phyloP scores from a whole-genome alignment of 2,113 vertebrate species.

The Mandrillus leucophaeus region DNA sequence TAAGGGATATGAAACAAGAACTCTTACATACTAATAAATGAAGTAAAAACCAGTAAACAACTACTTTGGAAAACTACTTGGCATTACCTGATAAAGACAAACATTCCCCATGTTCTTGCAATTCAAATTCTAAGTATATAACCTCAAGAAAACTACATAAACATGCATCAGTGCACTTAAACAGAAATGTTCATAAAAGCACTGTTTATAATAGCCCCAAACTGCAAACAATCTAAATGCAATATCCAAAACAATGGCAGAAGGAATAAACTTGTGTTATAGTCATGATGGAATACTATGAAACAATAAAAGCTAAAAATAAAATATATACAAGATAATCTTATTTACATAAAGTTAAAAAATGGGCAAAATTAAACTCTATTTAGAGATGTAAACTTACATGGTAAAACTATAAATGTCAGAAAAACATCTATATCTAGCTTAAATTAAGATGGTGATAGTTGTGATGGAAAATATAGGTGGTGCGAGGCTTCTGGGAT shows the following conservation, averaged over 20 bases:
- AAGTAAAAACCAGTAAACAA: slow-evolving; percentile 32
- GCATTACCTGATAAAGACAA: slow-evolving; percentile 18
- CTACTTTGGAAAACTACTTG: background rate
- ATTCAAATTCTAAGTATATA: slow-evolving; percentile 25
- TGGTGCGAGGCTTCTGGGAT: background rate
- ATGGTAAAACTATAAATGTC: background rate
- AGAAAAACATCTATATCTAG: background rate
- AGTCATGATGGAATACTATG: background rate
- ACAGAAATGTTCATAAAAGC: slow-evolving; percentile 28
- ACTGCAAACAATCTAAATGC: slow-evolving; percentile 24
- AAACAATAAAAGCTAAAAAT: slow-evolving; percentile 30
- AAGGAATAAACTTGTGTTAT: background rate
- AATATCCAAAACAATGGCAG: background rate
- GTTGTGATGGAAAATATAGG: background rate
- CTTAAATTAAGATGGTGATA: background rate
- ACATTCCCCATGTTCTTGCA: background rate
- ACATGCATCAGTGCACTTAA: background rate
- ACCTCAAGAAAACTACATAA: background rate
- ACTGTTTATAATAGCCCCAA: background rate
- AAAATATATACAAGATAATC: background rate
- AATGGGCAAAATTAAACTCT: background rate
- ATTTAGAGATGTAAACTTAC: background rate
- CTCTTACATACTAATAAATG: background rate
- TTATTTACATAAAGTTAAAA: slow-evolving; percentile 25
- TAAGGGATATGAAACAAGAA: background rate